A percentile compares a stretch with the other conserved stretches of the same genome.
These are phyloP conservation scores for Sinocyclocheilus grahami DNA, from an alignment of 2,113 vertebrate genomes.

Conservation along the genomic window DNA sequence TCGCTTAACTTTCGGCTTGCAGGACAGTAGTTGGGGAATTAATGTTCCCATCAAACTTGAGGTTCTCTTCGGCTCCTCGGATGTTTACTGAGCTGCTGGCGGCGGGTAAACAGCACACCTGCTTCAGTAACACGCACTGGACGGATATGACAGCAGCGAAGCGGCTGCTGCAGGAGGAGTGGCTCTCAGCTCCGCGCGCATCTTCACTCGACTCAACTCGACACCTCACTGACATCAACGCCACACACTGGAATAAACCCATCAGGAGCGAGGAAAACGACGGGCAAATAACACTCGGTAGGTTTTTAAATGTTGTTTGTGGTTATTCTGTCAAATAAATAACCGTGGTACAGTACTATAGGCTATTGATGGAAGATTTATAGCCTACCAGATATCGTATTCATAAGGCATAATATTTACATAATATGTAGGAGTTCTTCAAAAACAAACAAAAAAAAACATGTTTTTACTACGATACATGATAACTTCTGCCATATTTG, in stretches of 20 bases:
- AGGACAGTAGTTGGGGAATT: too few species aligned
- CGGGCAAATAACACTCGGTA: neutral
- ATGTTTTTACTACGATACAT: too few species aligned
- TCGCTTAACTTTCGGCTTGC: neutral
- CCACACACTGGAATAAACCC: neutral
- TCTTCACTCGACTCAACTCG: neutral
- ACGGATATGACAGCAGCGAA: conserved; percentile 10
- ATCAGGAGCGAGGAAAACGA: neutral
- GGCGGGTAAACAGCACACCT: conserved; percentile 23
- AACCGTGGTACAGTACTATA: too few species aligned
- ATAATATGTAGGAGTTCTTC: too few species aligned
- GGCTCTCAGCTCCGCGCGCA: neutral
- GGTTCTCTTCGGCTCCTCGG: neutral
- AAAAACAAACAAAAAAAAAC: too few species aligned
- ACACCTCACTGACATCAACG: neutral
- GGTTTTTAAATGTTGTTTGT: neutral
- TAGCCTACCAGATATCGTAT: too few species aligned
- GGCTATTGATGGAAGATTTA: too few species aligned
- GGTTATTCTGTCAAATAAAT: neutral
- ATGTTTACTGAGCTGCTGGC: neutral
- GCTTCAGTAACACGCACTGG: neutral
- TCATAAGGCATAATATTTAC: too few species aligned
- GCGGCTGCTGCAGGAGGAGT: conserved; percentile 7
- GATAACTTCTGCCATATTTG: too few species aligned
- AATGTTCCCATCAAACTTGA: neutral